Base-by-base conservation (phyloP, 2,113 vertebrate genomes). In the Recurvirostra avosetta region DNA sequence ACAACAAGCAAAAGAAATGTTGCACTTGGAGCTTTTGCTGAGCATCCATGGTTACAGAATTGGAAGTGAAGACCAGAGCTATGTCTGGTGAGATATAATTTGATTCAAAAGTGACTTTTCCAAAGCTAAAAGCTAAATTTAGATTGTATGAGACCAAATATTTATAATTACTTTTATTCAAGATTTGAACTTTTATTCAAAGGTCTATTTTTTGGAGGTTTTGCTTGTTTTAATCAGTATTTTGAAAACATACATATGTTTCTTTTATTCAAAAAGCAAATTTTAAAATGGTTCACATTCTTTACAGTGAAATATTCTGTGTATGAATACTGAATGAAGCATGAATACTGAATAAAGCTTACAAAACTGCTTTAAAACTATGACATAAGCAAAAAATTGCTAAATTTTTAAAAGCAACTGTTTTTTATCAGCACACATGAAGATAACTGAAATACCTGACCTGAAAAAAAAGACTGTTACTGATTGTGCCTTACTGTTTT, bases 401-500 rank as follows among this genome's bases (percentile, higher is more conserved):
- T 34, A 5, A 29, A 6, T 30, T 77, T 40, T 32, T 22, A 4
- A 80, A 74, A 87, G 8, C 16, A 66, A 7, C 14, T 43, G 1
- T 1, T 34, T 29, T 65, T 84, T 49, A 15, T 26, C n/a, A 55
- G 8, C 8, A 26, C 6, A 3, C 0, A 1, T 36, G 2, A 53
- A 52, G 25, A 8, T 4, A 56, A 40, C 15, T 49, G 43, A 73
- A 94, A 50, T 38, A 40, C 8, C 9, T 50, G 13, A 76, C 15
- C 34, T 29, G 21, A 43, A 21, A 53, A 23, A 49, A 52, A 76
- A 43, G 13, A 5, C 53, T 12, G 1, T 20, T 63, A 26, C 41
- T 63, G 19, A 27, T 30, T 43, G 15, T 88, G 34, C 26, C 19
- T 36, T 53, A 13, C 6, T 23, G 8, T 66, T 88, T 81, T 58